A percentile compares a stretch with the other conserved stretches of the same genome.
phyloP scores from a whole-genome alignment of 2,888 invertebrate species.

The Oxycera nigricornis region DNA sequence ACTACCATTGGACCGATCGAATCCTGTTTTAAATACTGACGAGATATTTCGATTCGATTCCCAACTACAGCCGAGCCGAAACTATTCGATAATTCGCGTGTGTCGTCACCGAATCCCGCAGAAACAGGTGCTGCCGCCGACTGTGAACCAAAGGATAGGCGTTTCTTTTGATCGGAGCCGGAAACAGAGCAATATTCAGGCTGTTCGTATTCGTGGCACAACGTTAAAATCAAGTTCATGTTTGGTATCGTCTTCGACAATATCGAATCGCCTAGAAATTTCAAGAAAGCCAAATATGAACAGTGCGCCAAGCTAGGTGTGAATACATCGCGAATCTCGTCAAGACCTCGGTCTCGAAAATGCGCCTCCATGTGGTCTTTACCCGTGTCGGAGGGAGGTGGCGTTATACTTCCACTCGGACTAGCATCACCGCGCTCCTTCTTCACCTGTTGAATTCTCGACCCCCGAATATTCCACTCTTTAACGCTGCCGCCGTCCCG shows the following conservation, averaged over 20 bases:
- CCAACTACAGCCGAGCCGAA: slow-evolving; percentile 87
- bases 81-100: slow-evolving; percentile 65
- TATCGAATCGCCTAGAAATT: slow-evolving; percentile 74
- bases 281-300: slow-evolving; percentile 78
- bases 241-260: slow-evolving; percentile 79
- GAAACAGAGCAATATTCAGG: slow-evolving; percentile 55
- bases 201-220: slow-evolving; percentile 79
- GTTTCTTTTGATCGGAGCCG: slow-evolving; percentile 35
- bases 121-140: neutral
- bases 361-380: slow-evolving; percentile 32
- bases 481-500: slow-evolving; percentile 68
- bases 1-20: slow-evolving; percentile 60
- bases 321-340: slow-evolving; percentile 84
- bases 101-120: slow-evolving; percentile 31
- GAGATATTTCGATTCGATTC: slow-evolving; percentile 80
- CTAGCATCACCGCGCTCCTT: neutral
- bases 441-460: slow-evolving; percentile 23
- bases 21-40: slow-evolving; percentile 50
- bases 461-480: slow-evolving; percentile 67
- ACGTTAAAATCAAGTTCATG: slow-evolving; percentile 75
- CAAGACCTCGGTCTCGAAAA: slow-evolving; percentile 65
- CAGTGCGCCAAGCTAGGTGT: slow-evolving; percentile 84
- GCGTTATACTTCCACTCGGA: slow-evolving; percentile 69
- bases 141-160: slow-evolving; percentile 30
- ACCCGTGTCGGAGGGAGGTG: slow-evolving; percentile 58